These are phyloP conservation scores for Sebastes umbrosus DNA, from an alignment of 2,797 vertebrate genomes.

Conservation along the genomic window DNA sequence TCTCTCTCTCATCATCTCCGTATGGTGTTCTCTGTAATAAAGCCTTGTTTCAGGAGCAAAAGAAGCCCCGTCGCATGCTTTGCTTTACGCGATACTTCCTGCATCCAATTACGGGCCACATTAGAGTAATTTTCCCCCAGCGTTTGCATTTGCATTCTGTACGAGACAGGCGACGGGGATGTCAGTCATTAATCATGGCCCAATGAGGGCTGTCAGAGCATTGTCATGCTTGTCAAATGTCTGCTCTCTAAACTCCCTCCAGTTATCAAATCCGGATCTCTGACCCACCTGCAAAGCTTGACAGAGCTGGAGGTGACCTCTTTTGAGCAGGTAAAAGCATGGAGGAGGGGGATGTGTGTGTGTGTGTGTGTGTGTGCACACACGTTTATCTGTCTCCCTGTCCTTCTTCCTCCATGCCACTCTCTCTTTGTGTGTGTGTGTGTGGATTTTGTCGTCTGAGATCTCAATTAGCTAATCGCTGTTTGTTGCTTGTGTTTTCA, in stretches of 20 bases:
- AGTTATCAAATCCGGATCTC: constrained; percentile 84
- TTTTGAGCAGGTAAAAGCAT: constrained; percentile 49
- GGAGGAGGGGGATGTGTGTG: background rate
- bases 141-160: constrained; percentile 82
- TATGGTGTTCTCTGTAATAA: constrained; percentile 48
- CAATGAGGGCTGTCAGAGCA: constrained; percentile 86
- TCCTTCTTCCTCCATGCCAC: constrained; percentile 20
- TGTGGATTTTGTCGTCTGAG: constrained; percentile 32
- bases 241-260: constrained; percentile 80
- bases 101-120: constrained; percentile 76
- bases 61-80: constrained; percentile 26
- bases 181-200: constrained; percentile 89
- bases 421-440: background rate
- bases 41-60: constrained; percentile 61
- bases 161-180: constrained; percentile 74
- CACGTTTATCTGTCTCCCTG: background rate
- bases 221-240: constrained; percentile 85
- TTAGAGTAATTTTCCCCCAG: constrained; percentile 78
- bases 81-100: constrained; percentile 53
- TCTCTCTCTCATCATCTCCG: constrained; percentile 50
- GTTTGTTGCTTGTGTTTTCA: constrained; percentile 39
- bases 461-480: constrained; percentile 60
- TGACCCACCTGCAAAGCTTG: constrained; percentile 83
- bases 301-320: constrained; percentile 80
- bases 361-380: background rate